Evolutionary conservation across 2,113 vertebrate species (phyloP), one percentile per base, ranked within the genome.

Genomic region (Catharus minimus): DNA sequence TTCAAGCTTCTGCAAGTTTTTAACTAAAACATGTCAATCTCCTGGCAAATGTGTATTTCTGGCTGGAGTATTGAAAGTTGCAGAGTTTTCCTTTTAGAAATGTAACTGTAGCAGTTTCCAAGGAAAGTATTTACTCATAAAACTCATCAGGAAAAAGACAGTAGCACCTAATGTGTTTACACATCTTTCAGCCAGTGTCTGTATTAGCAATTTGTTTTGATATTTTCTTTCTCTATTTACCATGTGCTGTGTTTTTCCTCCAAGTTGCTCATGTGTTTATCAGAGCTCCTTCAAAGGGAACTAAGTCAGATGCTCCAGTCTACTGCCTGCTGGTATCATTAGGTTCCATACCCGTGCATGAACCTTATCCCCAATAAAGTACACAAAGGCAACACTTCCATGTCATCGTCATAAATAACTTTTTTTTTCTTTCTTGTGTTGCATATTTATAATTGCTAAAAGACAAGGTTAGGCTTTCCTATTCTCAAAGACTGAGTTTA

Each of bases 341-440:
- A 62, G 1, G 20, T 75, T 47, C 27, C 43, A 75, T 55, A 66
- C 5, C 8, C 19, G 27, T 47, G 26, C 3, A 7, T 12, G 27
- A 66, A 3, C 10, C 16, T 47, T 57, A 27, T 49, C 53, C 32
- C 23, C 24, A 72, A 24, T 24, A n/a, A 53, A 30, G 13, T n/a
- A 71, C 13, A n/a, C 4, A n/a, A 56, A 61, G 20, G 44, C 44
- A 11, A 22, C 11, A 20, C 15, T 56, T 77, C 17, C 13, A 36
- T 44, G 22, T 61, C 30, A 71, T 9, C 36, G 52, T 13, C 13
- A 66, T 26, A 78, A 84, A 52, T 23, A 39, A 18, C 1, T 15
- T 79, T 6, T 11, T 6, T 4, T 7, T 9, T 50, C 17, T 3
- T 2, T 50, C 17, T 3, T 2, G 1, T 16, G 15, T 46, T 43